phyloP scores from a whole-genome alignment of 2,797 vertebrate genomes.

The Cynopterus sphinx region DNA sequence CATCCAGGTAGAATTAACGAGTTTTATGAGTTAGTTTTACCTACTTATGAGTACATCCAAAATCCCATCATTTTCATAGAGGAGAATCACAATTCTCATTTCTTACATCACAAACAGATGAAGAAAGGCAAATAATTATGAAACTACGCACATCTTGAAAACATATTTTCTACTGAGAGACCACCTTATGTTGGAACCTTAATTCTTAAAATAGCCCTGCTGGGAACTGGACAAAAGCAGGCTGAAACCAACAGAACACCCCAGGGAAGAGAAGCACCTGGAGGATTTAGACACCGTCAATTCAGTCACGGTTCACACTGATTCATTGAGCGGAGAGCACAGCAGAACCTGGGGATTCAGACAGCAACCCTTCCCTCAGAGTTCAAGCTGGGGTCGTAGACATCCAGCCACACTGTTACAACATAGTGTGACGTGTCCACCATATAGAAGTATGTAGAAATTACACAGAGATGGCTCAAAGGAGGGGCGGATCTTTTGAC shows the following conservation, averaged over 20 bases:
- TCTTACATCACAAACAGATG: background rate
- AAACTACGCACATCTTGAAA: background rate
- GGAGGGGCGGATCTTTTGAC: background rate
- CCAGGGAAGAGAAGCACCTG: background rate
- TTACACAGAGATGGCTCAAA: background rate
- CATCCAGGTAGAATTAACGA: background rate
- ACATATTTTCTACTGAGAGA: background rate
- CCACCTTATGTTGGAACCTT: background rate
- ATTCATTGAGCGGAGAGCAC: background rate
- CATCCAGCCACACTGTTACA: background rate
- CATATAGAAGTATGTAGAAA: background rate
- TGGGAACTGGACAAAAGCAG: background rate
- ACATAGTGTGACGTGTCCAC: fast-evolving
- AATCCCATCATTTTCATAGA: background rate
- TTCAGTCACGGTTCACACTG: background rate
- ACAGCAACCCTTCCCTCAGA: background rate
- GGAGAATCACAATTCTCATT: background rate
- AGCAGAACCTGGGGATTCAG: background rate
- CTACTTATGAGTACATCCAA: background rate
- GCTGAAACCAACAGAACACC: background rate
- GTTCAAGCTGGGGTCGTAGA: background rate
- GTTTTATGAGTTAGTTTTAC: background rate
- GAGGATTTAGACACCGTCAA: background rate
- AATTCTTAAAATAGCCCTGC: background rate
- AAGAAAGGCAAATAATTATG: background rate